Base-by-base conservation (phyloP, 2,797 vertebrate genomes). In the Pseudomugil gertrudae region DNA sequence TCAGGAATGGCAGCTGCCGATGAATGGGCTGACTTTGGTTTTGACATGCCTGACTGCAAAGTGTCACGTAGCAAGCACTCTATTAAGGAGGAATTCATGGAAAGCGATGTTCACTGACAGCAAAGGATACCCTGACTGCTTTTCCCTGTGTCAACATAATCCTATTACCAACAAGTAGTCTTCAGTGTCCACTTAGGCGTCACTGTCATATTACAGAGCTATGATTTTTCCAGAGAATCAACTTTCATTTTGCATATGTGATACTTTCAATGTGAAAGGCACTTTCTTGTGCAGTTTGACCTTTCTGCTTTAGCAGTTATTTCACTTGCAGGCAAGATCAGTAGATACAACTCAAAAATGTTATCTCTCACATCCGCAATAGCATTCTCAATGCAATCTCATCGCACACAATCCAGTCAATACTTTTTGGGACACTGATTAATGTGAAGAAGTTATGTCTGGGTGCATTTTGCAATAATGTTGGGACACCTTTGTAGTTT, bases 41-140 rank as follows among this genome's bases (percentile, higher is more conserved):
- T 99, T 3, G 98, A 99, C 90, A 95, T 99, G 84, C 98, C 98
- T 0, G 98, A 99, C 92, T 98, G 98, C 92, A 98, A 96, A 73
- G 85, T 95, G 79, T 89, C 90, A 30, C 89, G 89, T 2, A 95
- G 88, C 81, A 96, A 95, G 79, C 95, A 97, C 87, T 94, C 96
- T 81, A 98, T 99, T 81, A 99, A 99, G 77, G 97, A 99, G 83
- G 98, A 99, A 76, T 96, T 97, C 80, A 93, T 95, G 2, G 97
- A 99, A 76, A 94, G 92, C 0, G 95, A 97, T 71, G 86, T 97
- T 84, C 96, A 94, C 91, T 99, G 93, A 98, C 64, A 51, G 52
- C 1, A 1, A 62, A 43, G 1, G 24, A 56, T 52, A 14, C 26
- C 13, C 43, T 56, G 64, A 81, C 57, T 66, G 63, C 27, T 67